A percentile compares a stretch with the other conserved stretches of the same genome.
These are phyloP conservation scores for Pachymerium ferrugineum DNA, from an alignment of 2,888 invertebrate species.

Conservation along the genomic window DNA sequence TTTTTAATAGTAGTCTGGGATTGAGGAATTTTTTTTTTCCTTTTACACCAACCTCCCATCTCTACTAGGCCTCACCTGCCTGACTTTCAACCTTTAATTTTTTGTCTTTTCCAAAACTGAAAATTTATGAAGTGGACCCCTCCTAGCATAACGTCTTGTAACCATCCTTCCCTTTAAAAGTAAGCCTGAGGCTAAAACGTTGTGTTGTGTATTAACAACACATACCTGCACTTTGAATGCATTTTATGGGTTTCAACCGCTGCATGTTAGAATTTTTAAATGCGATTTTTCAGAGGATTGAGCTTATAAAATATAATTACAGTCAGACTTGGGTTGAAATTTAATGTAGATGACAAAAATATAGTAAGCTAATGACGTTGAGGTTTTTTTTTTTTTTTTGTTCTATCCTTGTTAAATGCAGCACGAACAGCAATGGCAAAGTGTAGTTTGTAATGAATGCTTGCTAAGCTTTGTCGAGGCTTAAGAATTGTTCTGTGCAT, in stretches of 20 bases:
- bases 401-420: slow-evolving; percentile 10
- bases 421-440: background rate
- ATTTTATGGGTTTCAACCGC: slow-evolving; percentile 5
- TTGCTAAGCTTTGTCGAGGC: slow-evolving; percentile 17
- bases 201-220: slow-evolving; percentile 19
- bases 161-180: slow-evolving; percentile 9
- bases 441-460: slow-evolving; percentile 19
- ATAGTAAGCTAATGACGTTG: background rate
- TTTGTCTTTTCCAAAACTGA: slow-evolving; percentile 19
- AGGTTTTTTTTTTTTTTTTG: background rate
- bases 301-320: slow-evolving; percentile 5
- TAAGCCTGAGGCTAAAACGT: slow-evolving; percentile 2
- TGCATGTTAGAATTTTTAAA: slow-evolving; percentile 1
- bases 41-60: background rate
- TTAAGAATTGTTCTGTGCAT: slow-evolving; percentile 19
- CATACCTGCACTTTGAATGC: slow-evolving; percentile 13
- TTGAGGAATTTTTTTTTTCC: background rate
- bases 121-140: slow-evolving; percentile 5
- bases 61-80: background rate
- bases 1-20: no score
- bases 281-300: slow-evolving; percentile 1
- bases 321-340: background rate
- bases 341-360: slow-evolving; percentile 1
- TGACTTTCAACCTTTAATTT: slow-evolving; percentile 13
- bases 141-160: background rate